Evolutionary conservation across 2,113 vertebrate species (phyloP).

Genomic region (Sus scrofa): DNA sequence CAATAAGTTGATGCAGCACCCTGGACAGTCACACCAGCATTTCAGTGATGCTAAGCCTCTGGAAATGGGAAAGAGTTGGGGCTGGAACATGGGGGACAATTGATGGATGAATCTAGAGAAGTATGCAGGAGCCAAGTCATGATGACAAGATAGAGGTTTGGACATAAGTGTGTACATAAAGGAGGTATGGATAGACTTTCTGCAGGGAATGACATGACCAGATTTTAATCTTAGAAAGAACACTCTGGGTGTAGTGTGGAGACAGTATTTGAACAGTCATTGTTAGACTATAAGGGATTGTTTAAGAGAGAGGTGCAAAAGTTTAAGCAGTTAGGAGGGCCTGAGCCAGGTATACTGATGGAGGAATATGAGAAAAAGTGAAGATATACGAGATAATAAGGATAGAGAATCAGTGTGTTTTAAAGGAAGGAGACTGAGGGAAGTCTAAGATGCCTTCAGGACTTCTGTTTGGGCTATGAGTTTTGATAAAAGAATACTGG

Average conservation of each 20-base stretch:
- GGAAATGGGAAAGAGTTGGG: neutral
- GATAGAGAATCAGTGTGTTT: neutral
- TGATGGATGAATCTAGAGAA: neutral
- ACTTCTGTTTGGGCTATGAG: neutral
- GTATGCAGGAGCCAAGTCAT: neutral
- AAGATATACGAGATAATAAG: neutral
- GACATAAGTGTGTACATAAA: neutral
- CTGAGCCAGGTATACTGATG: neutral
- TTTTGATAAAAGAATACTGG: neutral
- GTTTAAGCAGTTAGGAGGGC: neutral
- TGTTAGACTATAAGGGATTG: neutral
- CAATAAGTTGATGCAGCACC: neutral
- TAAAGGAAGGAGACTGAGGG: neutral
- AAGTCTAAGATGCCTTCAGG: neutral
- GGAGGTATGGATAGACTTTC: neutral
- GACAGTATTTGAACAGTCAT: neutral
- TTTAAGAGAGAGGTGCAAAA: neutral
- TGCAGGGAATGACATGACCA: neutral
- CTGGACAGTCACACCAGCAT: neutral
- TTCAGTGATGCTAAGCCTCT: neutral
- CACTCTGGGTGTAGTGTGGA: neutral
- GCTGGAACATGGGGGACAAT: neutral
- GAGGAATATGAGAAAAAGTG: neutral
- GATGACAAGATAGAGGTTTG: neutral
- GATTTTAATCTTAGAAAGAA: constrained; percentile 38